Evolutionary conservation across 2,113 vertebrate species (phyloP).

Genomic region (Burhinus oedicnemus): DNA sequence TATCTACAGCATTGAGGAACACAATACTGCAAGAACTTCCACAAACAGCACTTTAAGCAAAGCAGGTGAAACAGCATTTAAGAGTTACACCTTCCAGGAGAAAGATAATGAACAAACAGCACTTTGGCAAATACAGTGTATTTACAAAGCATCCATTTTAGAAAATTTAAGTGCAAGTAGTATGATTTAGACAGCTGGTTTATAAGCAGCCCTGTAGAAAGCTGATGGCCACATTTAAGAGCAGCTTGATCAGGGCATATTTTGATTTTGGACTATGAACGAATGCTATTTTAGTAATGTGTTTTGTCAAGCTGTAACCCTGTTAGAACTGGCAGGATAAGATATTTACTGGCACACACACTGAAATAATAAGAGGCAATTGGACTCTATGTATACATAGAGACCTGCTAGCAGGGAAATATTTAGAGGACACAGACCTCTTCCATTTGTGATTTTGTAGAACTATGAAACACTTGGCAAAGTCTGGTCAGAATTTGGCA

Average conservation of each 20-base stretch:
- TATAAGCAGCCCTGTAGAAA: neutral
- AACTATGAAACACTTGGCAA: neutral
- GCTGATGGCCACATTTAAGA: neutral
- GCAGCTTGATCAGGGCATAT: neutral
- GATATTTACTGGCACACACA: slow-evolving; percentile 16
- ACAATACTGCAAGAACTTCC: neutral
- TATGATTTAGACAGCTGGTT: neutral
- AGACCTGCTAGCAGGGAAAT: neutral
- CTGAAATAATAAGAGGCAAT: slow-evolving; percentile 31
- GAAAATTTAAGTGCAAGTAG: neutral
- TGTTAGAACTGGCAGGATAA: slow-evolving; percentile 26
- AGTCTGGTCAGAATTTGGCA: neutral
- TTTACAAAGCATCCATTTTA: neutral
- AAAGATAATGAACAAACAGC: neutral
- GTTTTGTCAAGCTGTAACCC: slow-evolving; percentile 18
- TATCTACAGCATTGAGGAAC: neutral
- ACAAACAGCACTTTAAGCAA: neutral
- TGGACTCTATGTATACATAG: neutral
- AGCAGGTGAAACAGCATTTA: neutral
- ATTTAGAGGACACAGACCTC: neutral
- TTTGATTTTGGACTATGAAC: neutral
- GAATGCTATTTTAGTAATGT: neutral
- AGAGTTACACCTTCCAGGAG: neutral
- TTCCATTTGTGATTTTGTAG: neutral
- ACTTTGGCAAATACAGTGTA: neutral